These are phyloP conservation scores for Xestoiulus laeticollis DNA, from an alignment of 2,888 invertebrate genomes.

Conservation along the genomic window DNA sequence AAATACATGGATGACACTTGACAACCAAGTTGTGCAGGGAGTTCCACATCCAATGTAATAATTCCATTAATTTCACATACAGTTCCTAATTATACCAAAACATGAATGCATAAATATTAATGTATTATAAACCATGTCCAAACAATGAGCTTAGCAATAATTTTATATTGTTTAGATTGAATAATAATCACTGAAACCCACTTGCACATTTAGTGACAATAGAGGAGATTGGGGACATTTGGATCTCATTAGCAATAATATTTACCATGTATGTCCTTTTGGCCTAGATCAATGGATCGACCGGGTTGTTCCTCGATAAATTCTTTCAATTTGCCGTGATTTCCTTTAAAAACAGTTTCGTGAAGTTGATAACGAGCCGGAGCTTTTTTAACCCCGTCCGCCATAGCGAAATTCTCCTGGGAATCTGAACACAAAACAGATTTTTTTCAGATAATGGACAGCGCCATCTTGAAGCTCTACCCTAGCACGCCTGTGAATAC, in stretches of 20 bases:
- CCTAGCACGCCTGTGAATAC: no score
- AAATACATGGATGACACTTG: background rate
- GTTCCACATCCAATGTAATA: background rate
- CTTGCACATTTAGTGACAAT: background rate
- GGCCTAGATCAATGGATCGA: background rate
- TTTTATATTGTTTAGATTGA: background rate
- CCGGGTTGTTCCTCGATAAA: background rate
- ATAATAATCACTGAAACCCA: background rate
- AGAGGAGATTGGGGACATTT: background rate
- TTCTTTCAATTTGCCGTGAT: background rate
- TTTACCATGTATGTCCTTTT: conserved; percentile 16
- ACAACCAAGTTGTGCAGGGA: background rate
- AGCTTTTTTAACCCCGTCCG: conserved; percentile 35
- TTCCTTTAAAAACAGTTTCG: conserved; percentile 31
- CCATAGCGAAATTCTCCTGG: conserved; percentile 24
- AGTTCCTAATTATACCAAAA: background rate
- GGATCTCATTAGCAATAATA: background rate
- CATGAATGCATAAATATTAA: background rate
- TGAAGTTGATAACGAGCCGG: conserved; percentile 43
- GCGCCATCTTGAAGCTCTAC: background rate
- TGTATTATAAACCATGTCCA: background rate
- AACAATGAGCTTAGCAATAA: background rate
- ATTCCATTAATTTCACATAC: background rate
- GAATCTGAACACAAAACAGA: conserved; percentile 35
- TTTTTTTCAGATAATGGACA: conserved; percentile 25